A percentile compares a stretch with the other conserved stretches of the same genome.
Evolutionary conservation across 1,140 invertebrate species (phyloP).

Genomic region (Caenorhabditis latens): DNA sequence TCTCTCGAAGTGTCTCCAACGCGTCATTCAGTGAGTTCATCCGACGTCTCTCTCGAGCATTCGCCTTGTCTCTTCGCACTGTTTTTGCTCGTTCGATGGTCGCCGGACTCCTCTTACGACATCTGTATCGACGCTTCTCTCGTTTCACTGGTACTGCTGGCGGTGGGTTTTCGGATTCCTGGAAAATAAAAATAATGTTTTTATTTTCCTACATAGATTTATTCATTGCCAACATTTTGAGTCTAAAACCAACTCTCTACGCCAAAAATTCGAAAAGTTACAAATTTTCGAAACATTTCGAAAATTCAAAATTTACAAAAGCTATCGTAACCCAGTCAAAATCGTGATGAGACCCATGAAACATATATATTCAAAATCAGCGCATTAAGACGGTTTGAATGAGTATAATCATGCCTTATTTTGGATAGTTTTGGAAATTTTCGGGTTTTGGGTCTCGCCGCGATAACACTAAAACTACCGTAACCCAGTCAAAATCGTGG

Average conservation of each 20-base stretch:
- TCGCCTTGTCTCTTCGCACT: constrained; percentile 62
- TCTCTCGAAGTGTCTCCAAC: constrained; percentile 52
- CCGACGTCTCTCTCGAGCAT: constrained; percentile 59
- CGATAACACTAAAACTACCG: too few species aligned
- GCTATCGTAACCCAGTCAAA: too few species aligned
- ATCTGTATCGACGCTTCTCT: constrained; percentile 61
- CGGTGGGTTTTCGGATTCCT: constrained; percentile 4
- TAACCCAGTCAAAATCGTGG: too few species aligned
- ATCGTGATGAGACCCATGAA: too few species aligned
- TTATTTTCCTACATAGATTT: not conserved
- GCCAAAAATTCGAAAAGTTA: too few species aligned
- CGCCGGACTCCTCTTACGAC: constrained; percentile 57
- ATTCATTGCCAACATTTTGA: too few species aligned
- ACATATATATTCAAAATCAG: too few species aligned
- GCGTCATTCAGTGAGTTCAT: constrained; percentile 65
- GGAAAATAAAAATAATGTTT: not conserved
- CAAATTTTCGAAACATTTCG: not conserved
- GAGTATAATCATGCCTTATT: too few species aligned
- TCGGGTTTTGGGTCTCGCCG: too few species aligned
- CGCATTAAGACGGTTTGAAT: too few species aligned
- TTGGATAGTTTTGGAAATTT: too few species aligned
- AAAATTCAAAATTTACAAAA: not conserved
- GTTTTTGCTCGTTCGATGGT: constrained; percentile 62
- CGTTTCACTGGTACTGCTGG: constrained; percentile 31
- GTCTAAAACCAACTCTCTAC: too few species aligned